Evolutionary conservation across 2,797 vertebrate species (phyloP).

Genomic region (Bradypus variegatus): DNA sequence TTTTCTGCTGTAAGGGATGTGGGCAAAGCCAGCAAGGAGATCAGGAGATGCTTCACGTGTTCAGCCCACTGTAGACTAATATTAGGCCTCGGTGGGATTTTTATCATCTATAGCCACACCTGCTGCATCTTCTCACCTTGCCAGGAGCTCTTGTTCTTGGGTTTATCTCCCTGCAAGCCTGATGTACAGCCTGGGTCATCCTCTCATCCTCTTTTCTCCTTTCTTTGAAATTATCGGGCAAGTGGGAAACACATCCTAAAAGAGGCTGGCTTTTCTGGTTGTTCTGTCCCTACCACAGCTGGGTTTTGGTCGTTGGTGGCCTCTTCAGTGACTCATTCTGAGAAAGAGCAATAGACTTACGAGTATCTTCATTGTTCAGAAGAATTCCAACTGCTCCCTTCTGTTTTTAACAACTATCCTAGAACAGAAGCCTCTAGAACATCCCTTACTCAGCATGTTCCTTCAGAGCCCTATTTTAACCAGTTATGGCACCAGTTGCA

Average conservation of each 20-base stretch:
- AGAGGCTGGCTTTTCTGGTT: neutral
- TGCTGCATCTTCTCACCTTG: neutral
- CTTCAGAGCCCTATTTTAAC: neutral
- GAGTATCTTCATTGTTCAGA: neutral
- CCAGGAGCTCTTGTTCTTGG: no score
- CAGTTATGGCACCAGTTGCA: neutral
- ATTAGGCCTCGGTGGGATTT: neutral
- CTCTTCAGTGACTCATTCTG: neutral
- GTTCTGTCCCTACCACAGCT: neutral
- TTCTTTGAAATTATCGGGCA: neutral
- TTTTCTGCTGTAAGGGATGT: neutral
- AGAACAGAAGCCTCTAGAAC: accelerated
- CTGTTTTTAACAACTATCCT: neutral
- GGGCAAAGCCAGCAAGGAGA: neutral
- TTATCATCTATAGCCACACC: no score
- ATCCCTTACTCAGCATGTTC: neutral
- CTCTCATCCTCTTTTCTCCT: neutral
- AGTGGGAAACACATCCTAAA: neutral
- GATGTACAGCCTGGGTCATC: neutral
- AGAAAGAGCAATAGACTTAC: neutral
- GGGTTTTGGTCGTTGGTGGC: neutral
- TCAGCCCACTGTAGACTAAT: neutral
- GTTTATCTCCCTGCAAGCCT: neutral
- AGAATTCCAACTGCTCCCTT: neutral
- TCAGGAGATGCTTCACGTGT: neutral